Conservation (phyloP, 2,113 vertebrate genomes). For the Psilopogon haemacephalus region DNA sequence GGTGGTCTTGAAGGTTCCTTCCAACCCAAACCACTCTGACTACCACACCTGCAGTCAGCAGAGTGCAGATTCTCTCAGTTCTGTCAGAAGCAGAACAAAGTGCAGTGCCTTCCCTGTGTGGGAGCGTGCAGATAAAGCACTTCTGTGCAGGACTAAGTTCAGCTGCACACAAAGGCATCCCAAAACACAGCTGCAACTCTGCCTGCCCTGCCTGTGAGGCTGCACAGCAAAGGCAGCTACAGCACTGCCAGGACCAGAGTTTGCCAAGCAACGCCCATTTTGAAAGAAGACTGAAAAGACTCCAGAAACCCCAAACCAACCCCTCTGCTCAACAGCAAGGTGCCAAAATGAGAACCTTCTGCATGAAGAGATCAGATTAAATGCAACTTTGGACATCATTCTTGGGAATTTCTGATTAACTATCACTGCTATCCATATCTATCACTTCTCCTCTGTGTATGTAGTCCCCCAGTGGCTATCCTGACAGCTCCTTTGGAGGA, state of each 20-base stretch:
- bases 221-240: neutral
- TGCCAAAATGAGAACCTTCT: neutral
- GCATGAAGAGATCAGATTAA: neutral
- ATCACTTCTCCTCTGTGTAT: neutral
- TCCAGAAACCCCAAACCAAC: fast-evolving
- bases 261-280: neutral
- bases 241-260: fast-evolving
- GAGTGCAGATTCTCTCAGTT: neutral
- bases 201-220: neutral
- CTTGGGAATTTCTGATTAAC: neutral
- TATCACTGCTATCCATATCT: no score
- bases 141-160: neutral
- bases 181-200: neutral
- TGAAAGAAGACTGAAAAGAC: neutral
- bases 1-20: no score
- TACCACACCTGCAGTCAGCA: neutral
- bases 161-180: neutral
- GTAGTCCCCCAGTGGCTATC: neutral
- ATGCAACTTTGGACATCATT: neutral
- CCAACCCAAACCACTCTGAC: neutral
- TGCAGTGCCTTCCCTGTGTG: neutral
- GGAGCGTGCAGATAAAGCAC: neutral
- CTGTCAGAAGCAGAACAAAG: neutral
- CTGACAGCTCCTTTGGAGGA: neutral
- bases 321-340: neutral